These are phyloP conservation scores for Magallana angulata DNA, from an alignment of 1,140 invertebrate species.

Conservation along the genomic window DNA sequence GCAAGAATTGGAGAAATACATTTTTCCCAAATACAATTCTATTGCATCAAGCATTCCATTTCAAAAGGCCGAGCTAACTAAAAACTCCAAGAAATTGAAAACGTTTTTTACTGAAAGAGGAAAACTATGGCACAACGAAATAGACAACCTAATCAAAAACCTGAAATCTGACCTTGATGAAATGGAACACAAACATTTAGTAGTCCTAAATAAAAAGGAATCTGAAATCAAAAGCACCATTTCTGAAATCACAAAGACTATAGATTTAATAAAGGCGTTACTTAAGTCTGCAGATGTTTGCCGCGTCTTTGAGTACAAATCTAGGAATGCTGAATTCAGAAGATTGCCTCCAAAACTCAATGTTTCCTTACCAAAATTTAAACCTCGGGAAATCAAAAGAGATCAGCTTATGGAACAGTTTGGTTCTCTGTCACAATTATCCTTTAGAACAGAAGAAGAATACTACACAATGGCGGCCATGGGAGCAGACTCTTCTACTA, in stretches of 20 bases:
- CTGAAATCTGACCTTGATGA: neutral
- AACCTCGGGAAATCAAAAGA: neutral
- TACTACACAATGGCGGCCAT: neutral
- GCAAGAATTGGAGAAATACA: neutral
- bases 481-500: neutral
- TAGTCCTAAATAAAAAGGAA: neutral
- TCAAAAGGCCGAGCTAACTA: neutral
- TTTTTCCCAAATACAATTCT: neutral
- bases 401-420: neutral
- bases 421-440: neutral
- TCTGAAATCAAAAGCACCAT: neutral
- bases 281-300: neutral
- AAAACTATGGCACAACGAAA: neutral
- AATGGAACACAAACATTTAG: neutral
- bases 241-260: neutral
- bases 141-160: neutral
- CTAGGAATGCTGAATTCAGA: neutral
- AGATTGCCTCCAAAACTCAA: neutral
- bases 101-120: neutral
- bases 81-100: neutral
- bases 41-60: neutral
- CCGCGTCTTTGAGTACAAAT: neutral
- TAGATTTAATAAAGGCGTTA: neutral
- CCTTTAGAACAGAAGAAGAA: neutral
- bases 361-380: neutral